A percentile compares a stretch with the other conserved stretches of the same genome.
phyloP scores from a whole-genome alignment of 2,113 vertebrate species.

The Thermophis baileyi region DNA sequence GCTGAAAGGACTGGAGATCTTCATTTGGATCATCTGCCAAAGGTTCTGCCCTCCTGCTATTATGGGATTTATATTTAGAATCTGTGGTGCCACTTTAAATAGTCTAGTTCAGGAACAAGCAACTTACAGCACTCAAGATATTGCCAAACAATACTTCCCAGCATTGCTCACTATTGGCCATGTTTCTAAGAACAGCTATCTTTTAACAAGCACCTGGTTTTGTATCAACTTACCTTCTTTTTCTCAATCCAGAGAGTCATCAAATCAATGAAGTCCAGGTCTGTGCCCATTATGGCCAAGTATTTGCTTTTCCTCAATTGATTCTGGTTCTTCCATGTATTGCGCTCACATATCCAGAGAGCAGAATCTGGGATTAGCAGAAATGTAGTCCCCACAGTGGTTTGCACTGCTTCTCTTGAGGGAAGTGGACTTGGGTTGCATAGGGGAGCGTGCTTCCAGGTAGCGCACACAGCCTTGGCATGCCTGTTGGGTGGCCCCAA shows the following conservation, averaged over 20 bases:
- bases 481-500: not conserved
- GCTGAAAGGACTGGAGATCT: not conserved
- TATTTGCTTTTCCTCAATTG: not conserved
- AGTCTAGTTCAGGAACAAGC: not conserved
- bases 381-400: not conserved
- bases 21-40: too few species aligned
- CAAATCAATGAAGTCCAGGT: not conserved
- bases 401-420: not conserved
- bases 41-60: not conserved
- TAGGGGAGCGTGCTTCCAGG: not conserved
- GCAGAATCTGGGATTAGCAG: not conserved
- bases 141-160: not conserved
- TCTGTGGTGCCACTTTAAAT: not conserved
- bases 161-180: not conserved
- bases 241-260: not conserved
- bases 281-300: not conserved
- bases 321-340: not conserved
- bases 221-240: not conserved
- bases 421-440: not conserved
- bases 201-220: not conserved
- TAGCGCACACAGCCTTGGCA: not conserved
- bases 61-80: not conserved
- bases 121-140: not conserved
- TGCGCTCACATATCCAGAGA: not conserved
- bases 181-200: not conserved